These are phyloP conservation scores for Suillia variegata DNA, from an alignment of 2,888 invertebrate species.

Conservation along the genomic window DNA sequence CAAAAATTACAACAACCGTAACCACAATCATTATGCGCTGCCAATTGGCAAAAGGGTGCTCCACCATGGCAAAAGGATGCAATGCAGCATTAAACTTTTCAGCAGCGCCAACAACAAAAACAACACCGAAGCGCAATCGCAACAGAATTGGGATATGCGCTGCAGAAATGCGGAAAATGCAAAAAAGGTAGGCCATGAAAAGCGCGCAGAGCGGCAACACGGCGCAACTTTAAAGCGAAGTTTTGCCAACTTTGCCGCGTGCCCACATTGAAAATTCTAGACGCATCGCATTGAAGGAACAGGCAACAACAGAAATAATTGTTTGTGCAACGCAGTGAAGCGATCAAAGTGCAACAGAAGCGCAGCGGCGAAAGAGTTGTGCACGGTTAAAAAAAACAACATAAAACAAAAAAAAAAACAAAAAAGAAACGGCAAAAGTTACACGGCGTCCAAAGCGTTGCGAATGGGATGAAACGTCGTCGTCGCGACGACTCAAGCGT, in stretches of 20 bases:
- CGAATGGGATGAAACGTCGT: no score
- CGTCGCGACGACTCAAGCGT: no score
- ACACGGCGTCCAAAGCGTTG: no score
- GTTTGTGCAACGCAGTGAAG: conserved; percentile 11
- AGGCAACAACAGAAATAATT: conserved; percentile 9
- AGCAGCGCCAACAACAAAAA: no score
- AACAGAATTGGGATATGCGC: no score
- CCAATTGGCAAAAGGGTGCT: no score
- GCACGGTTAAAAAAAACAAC: no score
- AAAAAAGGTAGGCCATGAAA: conserved; percentile 10
- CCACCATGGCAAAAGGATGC: no score
- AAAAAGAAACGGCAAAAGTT: background rate
- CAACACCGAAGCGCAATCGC: no score
- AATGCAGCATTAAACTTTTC: no score
- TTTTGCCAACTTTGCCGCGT: conserved; percentile 20
- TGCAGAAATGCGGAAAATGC: background rate
- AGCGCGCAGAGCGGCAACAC: background rate
- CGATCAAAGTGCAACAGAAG: conserved; percentile 9
- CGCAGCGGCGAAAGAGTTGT: conserved; percentile 10
- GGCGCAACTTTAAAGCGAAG: conserved; percentile 15
- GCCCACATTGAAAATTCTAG: conserved; percentile 13
- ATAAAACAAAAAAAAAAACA: background rate
- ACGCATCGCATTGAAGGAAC: conserved; percentile 1
- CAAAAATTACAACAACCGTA: no score
- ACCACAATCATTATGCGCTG: no score